Base-by-base conservation (phyloP, 92 coral and sea anemone genomes). In the Porites divaricata region DNA sequence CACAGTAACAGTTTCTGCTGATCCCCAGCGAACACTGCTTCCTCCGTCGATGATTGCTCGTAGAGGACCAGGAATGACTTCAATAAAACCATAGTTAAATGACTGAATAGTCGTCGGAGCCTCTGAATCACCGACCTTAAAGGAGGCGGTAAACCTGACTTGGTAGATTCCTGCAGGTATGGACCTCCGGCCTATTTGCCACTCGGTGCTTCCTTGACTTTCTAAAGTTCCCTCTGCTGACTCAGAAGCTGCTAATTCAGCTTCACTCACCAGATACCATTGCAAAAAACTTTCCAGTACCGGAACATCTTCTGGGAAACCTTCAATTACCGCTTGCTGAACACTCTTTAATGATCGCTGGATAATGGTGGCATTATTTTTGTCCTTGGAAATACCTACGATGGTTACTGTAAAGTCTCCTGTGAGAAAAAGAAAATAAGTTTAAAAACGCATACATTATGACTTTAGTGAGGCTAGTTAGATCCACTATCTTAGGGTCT, bases 41-140 rank as follows among this genome's bases (percentile, higher is more conserved):
- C 93, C 92, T 7, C 89, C 92, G 22, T 84, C 72, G 54, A 89
- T 74, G 35, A 64, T 50, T 14, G 93, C 93, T 1, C 77, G 81
- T 6, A 89, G 67, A 1, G 86, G 77, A 61, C 77, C 74, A 4
- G 19, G 64, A 58, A 26, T 49, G 6, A 85, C 71, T 28, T 80
- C 72, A 24, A 89, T 85, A 59, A 78, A 89, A 26, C 93, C 93
- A 62, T 78, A 78, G 13, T 78, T 14, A 78, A 63, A 78, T 20
- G 72, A 28, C n/a, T 45, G n/a, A 4, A 78, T 11, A 7, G 72
- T 63, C 71, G 11, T 54, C 8, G 71, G 82, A 19, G 26, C 13
- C 8, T 35, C 9, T 63, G 57, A 58, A 62, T 41, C 62, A 41
- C 71, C 62, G 65, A 62, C 17, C 4, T 26, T 26, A 19, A 22